These are phyloP conservation scores for Aleiodes testaceus DNA, from an alignment of 2,888 invertebrate genomes.

Conservation along the genomic window DNA sequence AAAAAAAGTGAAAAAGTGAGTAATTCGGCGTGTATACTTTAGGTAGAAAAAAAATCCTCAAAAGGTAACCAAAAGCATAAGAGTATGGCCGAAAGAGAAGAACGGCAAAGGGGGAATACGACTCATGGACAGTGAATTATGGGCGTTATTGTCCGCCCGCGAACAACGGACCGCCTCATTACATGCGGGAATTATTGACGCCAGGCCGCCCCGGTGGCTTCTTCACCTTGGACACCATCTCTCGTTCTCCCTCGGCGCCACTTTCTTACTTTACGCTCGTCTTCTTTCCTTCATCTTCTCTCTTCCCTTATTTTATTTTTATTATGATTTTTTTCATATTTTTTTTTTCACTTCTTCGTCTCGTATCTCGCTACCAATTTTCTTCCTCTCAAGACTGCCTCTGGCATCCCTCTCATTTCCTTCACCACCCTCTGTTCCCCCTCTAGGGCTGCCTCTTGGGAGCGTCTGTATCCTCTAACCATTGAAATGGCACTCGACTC, in stretches of 20 bases:
- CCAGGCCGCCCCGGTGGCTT: conserved; percentile 44
- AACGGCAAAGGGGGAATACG: conserved; percentile 24
- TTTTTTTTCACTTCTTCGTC: conserved; percentile 13
- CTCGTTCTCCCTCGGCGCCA: conserved; percentile 33
- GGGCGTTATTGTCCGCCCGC: conserved; percentile 64
- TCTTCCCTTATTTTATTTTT: background rate
- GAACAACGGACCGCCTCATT: conserved; percentile 64
- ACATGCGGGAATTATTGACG: conserved; percentile 64
- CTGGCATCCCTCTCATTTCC: conserved; percentile 18
- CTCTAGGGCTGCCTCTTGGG: background rate
- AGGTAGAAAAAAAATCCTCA: background rate
- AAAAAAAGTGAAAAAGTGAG: no score
- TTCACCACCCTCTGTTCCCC: no score
- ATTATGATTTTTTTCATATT: background rate
- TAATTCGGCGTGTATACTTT: no score
- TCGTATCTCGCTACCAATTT: conserved; percentile 22
- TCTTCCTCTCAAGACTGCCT: conserved; percentile 20
- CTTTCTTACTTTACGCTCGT: conserved; percentile 34
- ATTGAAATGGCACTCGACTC: conserved; percentile 26
- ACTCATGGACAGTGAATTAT: conserved; percentile 60
- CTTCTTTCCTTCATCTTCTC: conserved; percentile 3
- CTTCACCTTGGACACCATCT: conserved; percentile 40
- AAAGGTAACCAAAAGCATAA: conserved; percentile 3
- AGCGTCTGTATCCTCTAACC: conserved; percentile 18
- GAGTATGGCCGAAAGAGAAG: conserved; percentile 4